Percentiles rank a stretch among this genome's conserved stretches.
Evolutionary conservation across 2,797 vertebrate species (phyloP).

Genomic region (Alcedo quadribrachys): DNA sequence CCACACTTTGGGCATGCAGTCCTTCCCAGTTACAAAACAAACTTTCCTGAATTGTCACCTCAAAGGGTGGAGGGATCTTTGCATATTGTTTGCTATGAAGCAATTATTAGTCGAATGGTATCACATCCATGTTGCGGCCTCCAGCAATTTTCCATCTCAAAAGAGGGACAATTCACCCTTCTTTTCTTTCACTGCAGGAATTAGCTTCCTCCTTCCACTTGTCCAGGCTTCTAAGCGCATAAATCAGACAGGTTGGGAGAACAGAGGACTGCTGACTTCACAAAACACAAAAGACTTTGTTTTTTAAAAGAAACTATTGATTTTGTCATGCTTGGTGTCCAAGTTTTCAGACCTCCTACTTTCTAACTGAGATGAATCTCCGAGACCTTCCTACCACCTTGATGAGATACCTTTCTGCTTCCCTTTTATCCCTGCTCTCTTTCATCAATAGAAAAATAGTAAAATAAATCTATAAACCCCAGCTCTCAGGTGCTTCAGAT

Average conservation of each 20-base stretch:
- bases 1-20: background rate
- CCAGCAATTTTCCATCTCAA: background rate
- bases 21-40: conserved; percentile 14
- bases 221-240: background rate
- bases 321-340: background rate
- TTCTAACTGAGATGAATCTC: background rate
- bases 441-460: background rate
- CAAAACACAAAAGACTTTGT: background rate
- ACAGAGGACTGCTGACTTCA: background rate
- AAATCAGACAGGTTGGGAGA: background rate
- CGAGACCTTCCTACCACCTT: background rate
- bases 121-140: background rate
- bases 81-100: background rate
- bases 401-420: background rate
- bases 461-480: too few relatives aligned
- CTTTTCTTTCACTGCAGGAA: background rate
- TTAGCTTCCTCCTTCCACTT: background rate
- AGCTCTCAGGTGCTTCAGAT: background rate
- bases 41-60: background rate
- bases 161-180: background rate
- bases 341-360: background rate
- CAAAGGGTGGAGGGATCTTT: background rate
- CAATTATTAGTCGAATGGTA: background rate
- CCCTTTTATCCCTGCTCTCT: background rate
- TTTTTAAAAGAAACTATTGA: background rate